phyloP scores from a whole-genome alignment of 53 echinoderm and acorn worm species.

The Hippasteria phrygiana region DNA sequence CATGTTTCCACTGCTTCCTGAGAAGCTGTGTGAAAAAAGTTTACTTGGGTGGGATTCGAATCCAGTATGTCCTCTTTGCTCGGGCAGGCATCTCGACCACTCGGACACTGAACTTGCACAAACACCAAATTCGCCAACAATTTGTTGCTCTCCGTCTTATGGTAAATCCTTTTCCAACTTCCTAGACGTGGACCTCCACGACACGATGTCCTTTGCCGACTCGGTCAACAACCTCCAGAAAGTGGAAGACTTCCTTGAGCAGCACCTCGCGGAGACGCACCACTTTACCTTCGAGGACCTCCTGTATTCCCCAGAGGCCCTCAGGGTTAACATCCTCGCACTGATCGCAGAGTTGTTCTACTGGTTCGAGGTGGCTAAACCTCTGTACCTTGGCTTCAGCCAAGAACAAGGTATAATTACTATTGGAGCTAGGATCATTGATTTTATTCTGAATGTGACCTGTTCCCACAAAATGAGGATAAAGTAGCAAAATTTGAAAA shows the following conservation, averaged over 20 bases:
- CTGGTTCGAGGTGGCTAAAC: conserved; percentile 82
- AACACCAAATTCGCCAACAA: too few relatives aligned
- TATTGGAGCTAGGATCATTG: too few relatives aligned
- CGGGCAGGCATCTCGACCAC: too few relatives aligned
- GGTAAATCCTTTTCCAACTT: neutral
- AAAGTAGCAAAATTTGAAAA: too few relatives aligned
- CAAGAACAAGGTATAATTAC: conserved; percentile 57
- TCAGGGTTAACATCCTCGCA: conserved; percentile 86
- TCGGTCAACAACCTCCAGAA: conserved; percentile 93
- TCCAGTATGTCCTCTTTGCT: too few relatives aligned
- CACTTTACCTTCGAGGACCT: conserved; percentile 91
- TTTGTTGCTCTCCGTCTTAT: too few relatives aligned
- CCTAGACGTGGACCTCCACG: conserved; percentile 83
- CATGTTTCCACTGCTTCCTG: too few relatives aligned
- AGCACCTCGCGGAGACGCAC: conserved; percentile 70
- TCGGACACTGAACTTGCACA: too few relatives aligned
- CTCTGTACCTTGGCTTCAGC: conserved; percentile 63
- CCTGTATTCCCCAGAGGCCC: conserved; percentile 78
- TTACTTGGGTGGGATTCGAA: too few relatives aligned
- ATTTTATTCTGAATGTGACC: too few relatives aligned
- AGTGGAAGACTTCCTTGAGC: conserved; percentile 76
- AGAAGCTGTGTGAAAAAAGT: too few relatives aligned
- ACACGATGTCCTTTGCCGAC: conserved; percentile 93
- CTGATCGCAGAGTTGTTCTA: conserved; percentile 83
- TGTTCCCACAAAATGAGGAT: too few relatives aligned